Conservation (phyloP, 2,888 invertebrate species). For the Limulus polyphemus region DNA sequence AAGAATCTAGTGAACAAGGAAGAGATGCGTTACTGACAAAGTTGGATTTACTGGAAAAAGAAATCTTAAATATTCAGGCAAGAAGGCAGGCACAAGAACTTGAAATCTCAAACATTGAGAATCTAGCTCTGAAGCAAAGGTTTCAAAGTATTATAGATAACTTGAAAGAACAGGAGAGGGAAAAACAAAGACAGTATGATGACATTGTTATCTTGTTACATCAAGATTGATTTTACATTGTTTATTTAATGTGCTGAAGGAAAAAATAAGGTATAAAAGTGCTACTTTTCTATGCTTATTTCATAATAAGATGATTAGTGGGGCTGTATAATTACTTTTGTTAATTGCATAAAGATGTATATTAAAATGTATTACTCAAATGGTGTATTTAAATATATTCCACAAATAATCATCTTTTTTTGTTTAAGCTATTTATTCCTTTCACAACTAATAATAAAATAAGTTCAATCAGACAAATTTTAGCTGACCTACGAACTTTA, state of each 20-base stretch:
- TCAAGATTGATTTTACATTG: neutral
- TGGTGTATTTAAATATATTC: too few relatives aligned
- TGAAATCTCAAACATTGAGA: conserved; percentile 73
- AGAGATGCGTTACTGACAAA: conserved; percentile 39
- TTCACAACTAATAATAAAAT: too few relatives aligned
- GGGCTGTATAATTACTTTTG: too few relatives aligned
- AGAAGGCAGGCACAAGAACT: conserved; percentile 63
- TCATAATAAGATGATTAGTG: too few relatives aligned
- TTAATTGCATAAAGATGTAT: too few relatives aligned
- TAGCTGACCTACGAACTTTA: too few relatives aligned
- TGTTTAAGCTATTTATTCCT: too few relatives aligned
- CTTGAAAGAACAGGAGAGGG: conserved; percentile 55
- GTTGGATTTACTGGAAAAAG: conserved; percentile 56
- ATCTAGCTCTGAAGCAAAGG: conserved; percentile 62
- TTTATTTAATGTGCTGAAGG: neutral
- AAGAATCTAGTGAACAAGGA: conserved; percentile 16
- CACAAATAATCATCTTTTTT: too few relatives aligned
- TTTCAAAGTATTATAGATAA: conserved; percentile 69
- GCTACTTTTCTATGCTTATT: too few relatives aligned
- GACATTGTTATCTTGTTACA: conserved; percentile 21
- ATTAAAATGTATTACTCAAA: too few relatives aligned
- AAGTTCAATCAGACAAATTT: too few relatives aligned
- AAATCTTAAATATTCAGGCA: conserved; percentile 59
- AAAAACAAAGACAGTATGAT: conserved; percentile 29
- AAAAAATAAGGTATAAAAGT: too few relatives aligned